These are phyloP conservation scores for Nemurella pictetii DNA, from an alignment of 2,888 invertebrate genomes.

Conservation along the genomic window DNA sequence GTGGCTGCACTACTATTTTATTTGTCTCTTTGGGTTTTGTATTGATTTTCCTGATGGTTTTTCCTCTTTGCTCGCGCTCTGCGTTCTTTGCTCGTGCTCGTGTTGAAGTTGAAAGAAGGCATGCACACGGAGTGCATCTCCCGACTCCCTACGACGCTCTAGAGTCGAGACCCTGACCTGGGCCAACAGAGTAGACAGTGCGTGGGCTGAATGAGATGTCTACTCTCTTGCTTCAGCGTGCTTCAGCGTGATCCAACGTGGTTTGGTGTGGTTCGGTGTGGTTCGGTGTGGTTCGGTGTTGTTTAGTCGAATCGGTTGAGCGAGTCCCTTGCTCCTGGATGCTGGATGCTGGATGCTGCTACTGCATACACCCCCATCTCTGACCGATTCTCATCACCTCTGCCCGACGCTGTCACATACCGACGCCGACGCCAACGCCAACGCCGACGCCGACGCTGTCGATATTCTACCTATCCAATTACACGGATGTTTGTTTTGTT, in stretches of 20 bases:
- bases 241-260: too few relatives aligned
- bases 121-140: neutral
- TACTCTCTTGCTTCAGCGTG: too few relatives aligned
- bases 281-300: too few relatives aligned
- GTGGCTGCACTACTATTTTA: neutral
- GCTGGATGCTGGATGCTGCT: neutral
- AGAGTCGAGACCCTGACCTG: slow-evolving; percentile 34
- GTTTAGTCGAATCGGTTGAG: too few relatives aligned
- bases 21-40: slow-evolving; percentile 16
- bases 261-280: too few relatives aligned
- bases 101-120: neutral
- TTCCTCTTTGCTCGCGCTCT: slow-evolving; percentile 5
- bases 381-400: neutral
- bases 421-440: neutral
- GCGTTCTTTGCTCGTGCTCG: neutral
- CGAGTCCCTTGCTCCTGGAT: too few relatives aligned
- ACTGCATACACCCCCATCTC: neutral
- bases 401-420: neutral
- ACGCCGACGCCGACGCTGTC: neutral
- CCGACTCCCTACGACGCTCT: neutral
- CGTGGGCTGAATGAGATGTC: slow-evolving; percentile 27
- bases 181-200: slow-evolving; percentile 35
- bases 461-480: neutral
- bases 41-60: slow-evolving; percentile 16
- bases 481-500: neutral